Conservation (phyloP, 2,888 invertebrate species). For the Perizoma affinitatum region DNA sequence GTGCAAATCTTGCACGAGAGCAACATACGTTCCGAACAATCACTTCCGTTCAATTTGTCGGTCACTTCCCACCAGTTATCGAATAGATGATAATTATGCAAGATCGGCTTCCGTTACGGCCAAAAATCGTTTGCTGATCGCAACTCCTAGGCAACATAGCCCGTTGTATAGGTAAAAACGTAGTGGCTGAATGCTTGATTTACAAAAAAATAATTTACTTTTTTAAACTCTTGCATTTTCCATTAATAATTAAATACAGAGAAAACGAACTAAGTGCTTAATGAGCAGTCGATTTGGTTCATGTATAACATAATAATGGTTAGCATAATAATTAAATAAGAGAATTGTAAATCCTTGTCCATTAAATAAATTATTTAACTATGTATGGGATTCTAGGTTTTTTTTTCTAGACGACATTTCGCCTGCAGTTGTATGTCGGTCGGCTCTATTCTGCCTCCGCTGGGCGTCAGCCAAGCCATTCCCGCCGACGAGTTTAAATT, state of each 20-base stretch:
- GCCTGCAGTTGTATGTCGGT: conserved; percentile 62
- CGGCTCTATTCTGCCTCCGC: conserved; percentile 62
- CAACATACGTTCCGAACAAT: conserved; percentile 50
- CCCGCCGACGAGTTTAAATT: conserved; percentile 79
- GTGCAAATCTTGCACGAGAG: conserved; percentile 52
- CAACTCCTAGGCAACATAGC: neutral
- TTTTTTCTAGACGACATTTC: conserved; percentile 49
- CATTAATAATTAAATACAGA: no score
- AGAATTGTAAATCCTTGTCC: no score
- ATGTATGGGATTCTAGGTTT: conserved; percentile 33
- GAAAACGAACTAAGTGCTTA: no score
- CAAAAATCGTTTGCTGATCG: neutral
- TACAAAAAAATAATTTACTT: no score
- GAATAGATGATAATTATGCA: conserved; percentile 46
- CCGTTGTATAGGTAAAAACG: no score
- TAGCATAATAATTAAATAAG: no score
- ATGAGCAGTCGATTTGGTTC: no score
- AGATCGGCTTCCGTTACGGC: conserved; percentile 48
- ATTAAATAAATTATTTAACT: no score
- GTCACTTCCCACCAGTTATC: conserved; percentile 53
- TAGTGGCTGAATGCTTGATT: neutral
- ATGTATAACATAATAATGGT: no score
- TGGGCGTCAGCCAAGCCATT: conserved; percentile 79
- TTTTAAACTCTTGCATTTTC: no score
- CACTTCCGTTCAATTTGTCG: conserved; percentile 64